Evolutionary conservation across 2,797 vertebrate species (phyloP).

Genomic region (Chrosomus eos): DNA sequence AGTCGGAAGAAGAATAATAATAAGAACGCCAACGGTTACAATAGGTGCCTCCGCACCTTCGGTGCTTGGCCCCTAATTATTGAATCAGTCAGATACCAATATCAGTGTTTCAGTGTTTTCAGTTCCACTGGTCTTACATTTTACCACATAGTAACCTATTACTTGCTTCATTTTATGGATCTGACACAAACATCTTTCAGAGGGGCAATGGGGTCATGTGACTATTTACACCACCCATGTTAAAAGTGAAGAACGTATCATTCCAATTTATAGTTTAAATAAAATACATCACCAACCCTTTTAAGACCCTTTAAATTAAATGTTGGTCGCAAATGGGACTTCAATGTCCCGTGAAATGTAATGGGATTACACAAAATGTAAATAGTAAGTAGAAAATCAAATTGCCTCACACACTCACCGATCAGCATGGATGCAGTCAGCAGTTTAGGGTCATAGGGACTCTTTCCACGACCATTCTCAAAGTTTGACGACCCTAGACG

Average conservation of each 20-base stretch:
- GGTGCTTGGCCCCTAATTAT: no score
- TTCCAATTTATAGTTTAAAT: neutral
- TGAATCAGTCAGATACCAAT: neutral
- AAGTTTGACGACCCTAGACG: conserved; percentile 85
- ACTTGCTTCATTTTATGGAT: neutral
- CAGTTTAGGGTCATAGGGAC: conserved; percentile 96
- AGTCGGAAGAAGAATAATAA: no score
- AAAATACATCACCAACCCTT: neutral
- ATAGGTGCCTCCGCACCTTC: no score
- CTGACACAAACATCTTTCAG: neutral
- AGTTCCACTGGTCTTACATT: no score
- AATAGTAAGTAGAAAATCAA: conserved; percentile 2
- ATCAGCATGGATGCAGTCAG: conserved; percentile 93
- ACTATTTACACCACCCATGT: neutral
- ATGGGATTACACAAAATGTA: neutral
- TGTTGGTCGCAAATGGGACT: neutral
- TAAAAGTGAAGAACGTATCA: neutral
- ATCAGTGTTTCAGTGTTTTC: no score
- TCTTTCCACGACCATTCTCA: conserved; percentile 97
- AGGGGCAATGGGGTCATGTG: neutral
- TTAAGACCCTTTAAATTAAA: neutral
- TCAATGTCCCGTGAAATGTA: no score
- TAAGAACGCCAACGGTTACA: no score
- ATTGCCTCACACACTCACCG: conserved; percentile 76
- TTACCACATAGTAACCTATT: neutral